Percentiles rank a stretch among this genome's conserved stretches.
Evolutionary conservation across 2,888 invertebrate species (phyloP).

Genomic region (Odiellus spinosus): DNA sequence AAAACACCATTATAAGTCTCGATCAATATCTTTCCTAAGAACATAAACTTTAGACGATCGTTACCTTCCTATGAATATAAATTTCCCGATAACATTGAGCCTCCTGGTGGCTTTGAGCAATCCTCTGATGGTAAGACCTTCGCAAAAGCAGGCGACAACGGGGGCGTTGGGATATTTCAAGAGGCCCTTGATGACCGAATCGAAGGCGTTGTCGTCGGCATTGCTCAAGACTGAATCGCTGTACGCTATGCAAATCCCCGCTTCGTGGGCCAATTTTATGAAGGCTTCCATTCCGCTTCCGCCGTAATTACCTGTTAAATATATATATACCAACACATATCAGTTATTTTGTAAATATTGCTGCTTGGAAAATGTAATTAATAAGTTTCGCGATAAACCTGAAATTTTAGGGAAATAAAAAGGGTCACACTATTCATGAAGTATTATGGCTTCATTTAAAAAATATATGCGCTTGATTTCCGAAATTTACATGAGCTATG

Average conservation of each 20-base stretch:
- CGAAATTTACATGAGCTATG: too few species aligned
- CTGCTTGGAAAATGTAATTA: neutral
- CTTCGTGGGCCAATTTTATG: constrained; percentile 46
- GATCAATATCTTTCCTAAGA: too few species aligned
- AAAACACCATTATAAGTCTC: too few species aligned
- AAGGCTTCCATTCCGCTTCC: constrained; percentile 58
- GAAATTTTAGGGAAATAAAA: too few species aligned
- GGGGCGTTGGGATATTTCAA: constrained; percentile 39
- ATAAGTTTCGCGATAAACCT: too few species aligned
- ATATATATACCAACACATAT: constrained; percentile 6
- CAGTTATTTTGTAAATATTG: neutral
- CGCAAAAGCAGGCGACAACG: constrained; percentile 62
- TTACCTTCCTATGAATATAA: constrained; percentile 51
- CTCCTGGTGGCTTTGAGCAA: constrained; percentile 44
- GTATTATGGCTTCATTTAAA: too few species aligned
- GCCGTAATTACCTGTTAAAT: constrained; percentile 52
- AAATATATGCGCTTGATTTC: too few species aligned
- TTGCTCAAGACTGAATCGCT: constrained; percentile 45
- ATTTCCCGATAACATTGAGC: constrained; percentile 40
- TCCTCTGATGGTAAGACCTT: constrained; percentile 51
- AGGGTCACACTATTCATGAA: too few species aligned
- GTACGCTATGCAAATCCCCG: constrained; percentile 53
- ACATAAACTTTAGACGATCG: too few species aligned
- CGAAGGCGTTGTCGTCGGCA: constrained; percentile 41
- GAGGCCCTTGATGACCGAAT: constrained; percentile 37